Base-by-base conservation (phyloP, 2,888 invertebrate genomes). In the Electrophaes corylata region DNA sequence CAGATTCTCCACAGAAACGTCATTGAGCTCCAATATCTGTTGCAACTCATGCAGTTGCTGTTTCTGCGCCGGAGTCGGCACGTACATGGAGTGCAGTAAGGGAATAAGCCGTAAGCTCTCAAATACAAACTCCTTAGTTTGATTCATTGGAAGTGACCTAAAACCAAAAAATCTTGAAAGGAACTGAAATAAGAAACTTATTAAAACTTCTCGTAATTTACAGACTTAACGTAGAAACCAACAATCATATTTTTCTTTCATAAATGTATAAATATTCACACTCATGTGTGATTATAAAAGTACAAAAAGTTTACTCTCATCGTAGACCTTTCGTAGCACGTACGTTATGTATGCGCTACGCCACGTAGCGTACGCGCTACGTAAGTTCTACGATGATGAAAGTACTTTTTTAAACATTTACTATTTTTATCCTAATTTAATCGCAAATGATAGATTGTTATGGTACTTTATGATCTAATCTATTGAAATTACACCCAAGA, bases 81-180 rank as follows among this genome's bases (percentile, higher is more conserved):
- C 43, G 26, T 73, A 76, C 4, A 78, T 64, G 0, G 86, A 79
- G 62, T 86, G 82, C 31, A 91, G 54, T 2, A 87, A 64, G 0
- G 91, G 88, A 0, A 75, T 73, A 20, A 82, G 65, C 4, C 83
- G 79, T 1, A 91, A 56, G 0, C 77, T 75, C 4, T 79, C 65
- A 37, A 84, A 87, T 4, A 92, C 71, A 19, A 81, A 78, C 6
- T 88, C 84, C 2, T 78, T 66, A 0, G 84, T 86, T 20, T 86
- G 60, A 50, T 88, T 86, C 0, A 45, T 45, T 1, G 88, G 86
- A 0, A 88, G 69, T 0, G 69, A 74, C 60, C 90, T 57, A 19
- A 19, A 35, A 45, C 4, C 4, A 37, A 10, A 37, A 14, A 14
- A 6, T 39, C 2, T 3, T 1, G 18, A 1, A 16, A 39, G 3